Evolutionary conservation across 2,797 vertebrate species (phyloP).

Genomic region (Coreius guichenoti): DNA sequence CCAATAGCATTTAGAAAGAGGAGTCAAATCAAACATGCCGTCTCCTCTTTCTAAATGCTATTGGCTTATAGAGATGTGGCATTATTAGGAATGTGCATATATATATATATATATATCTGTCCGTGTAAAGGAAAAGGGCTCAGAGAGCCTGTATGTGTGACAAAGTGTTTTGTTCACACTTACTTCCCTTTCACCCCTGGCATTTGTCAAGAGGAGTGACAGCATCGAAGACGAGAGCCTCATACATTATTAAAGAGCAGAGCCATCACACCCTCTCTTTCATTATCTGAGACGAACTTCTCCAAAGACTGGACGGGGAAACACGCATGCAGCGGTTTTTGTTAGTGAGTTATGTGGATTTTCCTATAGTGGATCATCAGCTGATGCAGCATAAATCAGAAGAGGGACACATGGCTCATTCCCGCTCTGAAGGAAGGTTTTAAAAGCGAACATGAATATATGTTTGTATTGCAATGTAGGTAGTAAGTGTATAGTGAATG

Average conservation of each 20-base stretch:
- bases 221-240: conserved; percentile 65
- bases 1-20: too few relatives aligned
- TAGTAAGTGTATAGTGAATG: too few relatives aligned
- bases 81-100: conserved; percentile 1
- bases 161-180: conserved; percentile 54
- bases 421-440: neutral
- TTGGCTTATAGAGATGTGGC: neutral
- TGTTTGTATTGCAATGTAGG: neutral
- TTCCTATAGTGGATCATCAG: conserved; percentile 9
- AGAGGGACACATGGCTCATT: neutral
- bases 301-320: conserved; percentile 29
- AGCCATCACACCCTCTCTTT: conserved; percentile 43
- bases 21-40: neutral
- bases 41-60: neutral
- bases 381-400: neutral
- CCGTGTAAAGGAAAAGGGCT: neutral
- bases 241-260: conserved; percentile 72
- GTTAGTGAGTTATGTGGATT: conserved; percentile 6
- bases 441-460: neutral
- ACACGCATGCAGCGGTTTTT: neutral
- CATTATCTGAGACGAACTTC: conserved; percentile 47
- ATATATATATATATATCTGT: conserved; percentile 35
- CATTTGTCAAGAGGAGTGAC: conserved; percentile 69
- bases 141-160: conserved; percentile 46
- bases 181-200: conserved; percentile 67